Evolutionary conservation across 2,797 vertebrate genomes (phyloP).

Genomic region (Esox lucius): DNA sequence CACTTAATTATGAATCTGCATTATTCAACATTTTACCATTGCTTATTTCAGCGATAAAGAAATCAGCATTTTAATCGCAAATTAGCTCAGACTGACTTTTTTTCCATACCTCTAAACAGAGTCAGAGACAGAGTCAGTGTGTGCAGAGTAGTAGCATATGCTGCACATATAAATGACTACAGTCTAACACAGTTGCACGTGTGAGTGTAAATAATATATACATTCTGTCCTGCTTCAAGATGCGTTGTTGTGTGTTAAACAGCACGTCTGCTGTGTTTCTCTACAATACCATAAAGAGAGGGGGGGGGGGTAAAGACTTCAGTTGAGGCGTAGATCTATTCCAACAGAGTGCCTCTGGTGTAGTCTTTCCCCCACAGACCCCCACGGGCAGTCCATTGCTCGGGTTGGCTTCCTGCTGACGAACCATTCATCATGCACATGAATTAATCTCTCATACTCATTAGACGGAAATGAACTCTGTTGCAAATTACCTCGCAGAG

Average conservation of each 20-base stretch:
- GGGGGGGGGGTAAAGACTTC: conserved; percentile 49
- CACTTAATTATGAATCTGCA: neutral
- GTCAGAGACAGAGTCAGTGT: neutral
- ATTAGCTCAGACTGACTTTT: too few species aligned
- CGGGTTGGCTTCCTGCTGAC: conserved; percentile 31
- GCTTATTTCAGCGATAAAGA: neutral
- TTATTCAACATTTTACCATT: neutral
- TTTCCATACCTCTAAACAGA: neutral
- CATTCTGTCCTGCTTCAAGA: conserved; percentile 27
- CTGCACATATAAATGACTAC: neutral
- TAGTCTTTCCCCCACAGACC: conserved; percentile 37
- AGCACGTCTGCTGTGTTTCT: conserved; percentile 48
- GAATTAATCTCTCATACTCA: conserved; percentile 58
- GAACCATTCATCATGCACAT: conserved; percentile 61
- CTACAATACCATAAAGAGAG: conserved; percentile 58
- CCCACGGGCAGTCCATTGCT: conserved; percentile 42
- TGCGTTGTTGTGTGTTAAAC: conserved; percentile 54
- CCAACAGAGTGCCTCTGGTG: conserved; percentile 54
- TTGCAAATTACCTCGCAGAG: conserved; percentile 50
- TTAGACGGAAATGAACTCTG: conserved; percentile 59
- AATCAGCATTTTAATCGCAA: too few species aligned
- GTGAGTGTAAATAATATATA: neutral
- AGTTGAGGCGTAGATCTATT: conserved; percentile 60
- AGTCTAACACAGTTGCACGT: neutral
- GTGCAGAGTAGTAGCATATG: neutral